phyloP scores from a whole-genome alignment of 2,888 invertebrate genomes.

The Mesopsocus fuscifrons region DNA sequence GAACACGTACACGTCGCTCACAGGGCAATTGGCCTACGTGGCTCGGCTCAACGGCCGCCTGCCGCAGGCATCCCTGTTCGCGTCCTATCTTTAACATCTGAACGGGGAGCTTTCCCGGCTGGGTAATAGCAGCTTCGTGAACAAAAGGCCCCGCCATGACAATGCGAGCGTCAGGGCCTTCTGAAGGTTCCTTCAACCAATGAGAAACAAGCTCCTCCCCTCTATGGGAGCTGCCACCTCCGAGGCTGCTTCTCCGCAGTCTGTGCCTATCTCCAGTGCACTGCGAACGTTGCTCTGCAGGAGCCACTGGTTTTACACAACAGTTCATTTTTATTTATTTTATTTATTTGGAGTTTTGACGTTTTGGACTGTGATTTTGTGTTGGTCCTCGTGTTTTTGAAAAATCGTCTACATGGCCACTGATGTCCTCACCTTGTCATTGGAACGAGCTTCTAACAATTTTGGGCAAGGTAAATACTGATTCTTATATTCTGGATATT shows the following conservation, averaged over 20 bases:
- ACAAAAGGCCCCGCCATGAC: too few relatives aligned
- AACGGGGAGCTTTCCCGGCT: too few relatives aligned
- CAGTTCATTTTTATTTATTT: not conserved
- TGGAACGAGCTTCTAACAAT: not conserved
- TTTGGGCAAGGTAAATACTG: not conserved
- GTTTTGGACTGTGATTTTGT: not conserved
- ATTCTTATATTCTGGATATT: too few relatives aligned
- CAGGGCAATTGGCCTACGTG: too few relatives aligned
- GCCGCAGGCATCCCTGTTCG: too few relatives aligned
- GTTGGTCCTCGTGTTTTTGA: too few relatives aligned
- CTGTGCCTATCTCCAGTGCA: not conserved
- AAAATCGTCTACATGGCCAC: slow-evolving; percentile 6
- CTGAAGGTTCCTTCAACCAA: too few relatives aligned
- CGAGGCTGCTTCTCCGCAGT: not conserved
- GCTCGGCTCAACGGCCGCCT: too few relatives aligned
- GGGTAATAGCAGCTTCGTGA: too few relatives aligned
- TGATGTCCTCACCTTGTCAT: not conserved
- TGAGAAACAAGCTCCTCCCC: not conserved
- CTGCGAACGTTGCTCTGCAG: not conserved
- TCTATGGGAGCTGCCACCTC: not conserved
- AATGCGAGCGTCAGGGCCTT: too few relatives aligned
- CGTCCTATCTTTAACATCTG: too few relatives aligned
- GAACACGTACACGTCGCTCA: too few relatives aligned
- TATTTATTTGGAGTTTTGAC: not conserved
- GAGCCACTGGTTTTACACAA: not conserved